Evolutionary conservation across 2,888 invertebrate genomes (phyloP), one percentile per base, ranked within the genome.

Genomic region (Latrodectus hesperus): DNA sequence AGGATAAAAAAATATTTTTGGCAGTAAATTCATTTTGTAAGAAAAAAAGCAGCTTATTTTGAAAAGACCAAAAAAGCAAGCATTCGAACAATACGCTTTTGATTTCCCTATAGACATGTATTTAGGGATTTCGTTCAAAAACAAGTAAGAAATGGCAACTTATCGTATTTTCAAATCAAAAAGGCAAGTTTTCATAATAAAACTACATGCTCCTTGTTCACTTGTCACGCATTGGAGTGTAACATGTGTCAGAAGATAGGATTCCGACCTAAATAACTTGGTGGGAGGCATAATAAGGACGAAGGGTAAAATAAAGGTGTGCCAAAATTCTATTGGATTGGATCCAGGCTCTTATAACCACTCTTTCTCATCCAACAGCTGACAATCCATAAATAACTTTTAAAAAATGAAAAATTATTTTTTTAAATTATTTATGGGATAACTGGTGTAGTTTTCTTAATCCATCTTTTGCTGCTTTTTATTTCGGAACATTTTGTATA

Each of bases 251-350:
- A 78, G 49, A 64, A 53, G 60, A 74, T 73, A 51, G 67, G 67
- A 72, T 53, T 72, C 65, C 72, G 67, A 78, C 84, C 84, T 73
- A 84, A 84, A 84, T 84, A 84, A 78, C 84, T 84, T 64, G 17
- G 68, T 67, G 74, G 81, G 74, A 60, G 81, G 67, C 73, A 81
- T 73, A 73, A 81, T 73, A 81, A 81, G 71, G 73, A 65, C 67
- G 73, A 52, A 51, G 72, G 60, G 65, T 73, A 17, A 72, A 81
- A 64, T 73, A 17, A 72, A 81, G 65, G 17, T 52, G 55, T 16
- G 80, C 80, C 77, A 84, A 78, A 17, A 65, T 55, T 84, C 12
- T 49, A 22, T 67, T 84, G 84, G 84, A 73, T 14, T 17, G n/a
- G n/a, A 49, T 84, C 84, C 84, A 84, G 78, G 16, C 9, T 52